Percentiles rank a stretch among this genome's conserved stretches.
Evolutionary conservation across 1,140 invertebrate species (phyloP).

Genomic region (Zaprionus capensis): DNA sequence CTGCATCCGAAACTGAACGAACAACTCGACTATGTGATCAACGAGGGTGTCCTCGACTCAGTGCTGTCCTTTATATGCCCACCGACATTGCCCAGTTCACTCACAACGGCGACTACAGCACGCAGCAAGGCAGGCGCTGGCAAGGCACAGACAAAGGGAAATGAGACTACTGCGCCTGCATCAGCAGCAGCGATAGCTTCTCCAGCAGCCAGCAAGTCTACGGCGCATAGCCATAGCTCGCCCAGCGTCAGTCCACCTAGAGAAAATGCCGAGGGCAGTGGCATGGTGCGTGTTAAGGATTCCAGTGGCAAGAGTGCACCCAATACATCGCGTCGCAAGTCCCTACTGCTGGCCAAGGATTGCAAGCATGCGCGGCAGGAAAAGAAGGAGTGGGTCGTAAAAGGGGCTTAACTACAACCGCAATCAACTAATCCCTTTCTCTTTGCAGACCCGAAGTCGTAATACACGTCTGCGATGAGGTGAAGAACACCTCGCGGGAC

Average conservation of each 20-base stretch:
- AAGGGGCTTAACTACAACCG: neutral
- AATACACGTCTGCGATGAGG: constrained; percentile 95
- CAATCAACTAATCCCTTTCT: constrained; percentile 19
- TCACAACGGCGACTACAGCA: constrained; percentile 16
- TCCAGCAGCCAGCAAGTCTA: neutral
- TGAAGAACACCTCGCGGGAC: constrained; percentile 93
- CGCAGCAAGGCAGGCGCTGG: constrained; percentile 21
- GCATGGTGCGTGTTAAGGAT: constrained; percentile 67
- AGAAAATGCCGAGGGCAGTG: constrained; percentile 27
- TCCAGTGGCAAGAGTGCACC: constrained; percentile 21
- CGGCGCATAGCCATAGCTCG: constrained; percentile 6
- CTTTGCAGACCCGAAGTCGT: constrained; percentile 90
- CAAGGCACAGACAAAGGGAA: constrained; percentile 27
- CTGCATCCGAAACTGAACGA: constrained; percentile 75
- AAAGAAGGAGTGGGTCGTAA: constrained; percentile 59
- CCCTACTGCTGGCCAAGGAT: constrained; percentile 63
- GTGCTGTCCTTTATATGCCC: constrained; percentile 88
- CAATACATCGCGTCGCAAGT: constrained; percentile 51
- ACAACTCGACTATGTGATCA: constrained; percentile 86
- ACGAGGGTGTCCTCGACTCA: constrained; percentile 91
- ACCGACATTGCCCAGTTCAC: constrained; percentile 51
- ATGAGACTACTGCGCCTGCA: constrained; percentile 30
- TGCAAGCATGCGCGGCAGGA: constrained; percentile 69
- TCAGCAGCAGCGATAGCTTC: neutral
- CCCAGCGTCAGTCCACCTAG: constrained; percentile 21